A percentile compares a stretch with the other conserved stretches of the same genome.
phyloP scores from a whole-genome alignment of 37 sponge, comb jelly and placozoan species.

The Lycopodina hypogea region DNA sequence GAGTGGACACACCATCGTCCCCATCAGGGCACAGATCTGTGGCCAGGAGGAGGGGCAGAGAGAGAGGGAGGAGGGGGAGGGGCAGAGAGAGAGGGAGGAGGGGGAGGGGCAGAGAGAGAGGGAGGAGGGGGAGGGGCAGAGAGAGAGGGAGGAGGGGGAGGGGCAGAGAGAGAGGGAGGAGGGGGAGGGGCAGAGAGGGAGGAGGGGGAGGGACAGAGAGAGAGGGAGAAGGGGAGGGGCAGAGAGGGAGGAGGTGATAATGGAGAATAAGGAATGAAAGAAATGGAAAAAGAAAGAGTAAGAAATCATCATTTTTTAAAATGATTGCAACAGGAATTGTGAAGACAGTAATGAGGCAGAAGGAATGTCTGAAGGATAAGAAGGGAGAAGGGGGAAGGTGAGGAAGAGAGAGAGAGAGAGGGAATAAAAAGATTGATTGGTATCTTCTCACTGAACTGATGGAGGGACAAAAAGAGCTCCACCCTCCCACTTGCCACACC shows the following conservation, averaged over 20 bases:
- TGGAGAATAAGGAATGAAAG: too few relatives aligned
- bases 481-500: not conserved
- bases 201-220: too few relatives aligned
- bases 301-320: too few relatives aligned
- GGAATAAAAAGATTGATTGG: not conserved
- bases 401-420: not conserved
- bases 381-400: too few relatives aligned
- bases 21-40: constrained; percentile 86
- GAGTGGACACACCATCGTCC: constrained; percentile 67
- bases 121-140: not conserved
- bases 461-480: too few relatives aligned
- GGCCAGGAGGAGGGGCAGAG: not conserved
- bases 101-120: constrained; percentile 10
- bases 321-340: too few relatives aligned
- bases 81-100: too few relatives aligned
- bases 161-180: not conserved
- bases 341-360: too few relatives aligned
- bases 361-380: too few relatives aligned
- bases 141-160: not conserved
- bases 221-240: too few relatives aligned
- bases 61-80: not conserved
- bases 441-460: not conserved
- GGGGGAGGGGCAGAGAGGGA: constrained; percentile 10
- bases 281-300: too few relatives aligned
- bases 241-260: too few relatives aligned